Conservation (phyloP, 2,797 vertebrate species). For the Labroides dimidiatus region DNA sequence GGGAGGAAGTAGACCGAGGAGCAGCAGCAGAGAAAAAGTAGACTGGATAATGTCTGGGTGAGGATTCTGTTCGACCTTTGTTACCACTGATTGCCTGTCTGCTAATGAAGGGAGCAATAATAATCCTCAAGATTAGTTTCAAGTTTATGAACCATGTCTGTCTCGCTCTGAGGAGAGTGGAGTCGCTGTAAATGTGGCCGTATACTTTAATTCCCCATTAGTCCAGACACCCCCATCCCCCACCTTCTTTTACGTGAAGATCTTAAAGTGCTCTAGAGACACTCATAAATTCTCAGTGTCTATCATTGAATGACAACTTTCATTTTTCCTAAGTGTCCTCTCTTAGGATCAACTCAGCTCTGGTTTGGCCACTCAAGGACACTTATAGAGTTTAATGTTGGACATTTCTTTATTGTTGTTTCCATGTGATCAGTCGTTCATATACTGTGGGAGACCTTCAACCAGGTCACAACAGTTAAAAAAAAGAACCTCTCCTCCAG, state of each 20-base stretch:
- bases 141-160: constrained; percentile 13
- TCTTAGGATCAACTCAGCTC: too few relatives aligned
- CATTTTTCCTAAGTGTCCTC: neutral
- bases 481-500: too few relatives aligned
- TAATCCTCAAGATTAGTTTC: constrained; percentile 17
- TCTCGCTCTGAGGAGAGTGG: constrained; percentile 1
- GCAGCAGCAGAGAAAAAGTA: constrained; percentile 16
- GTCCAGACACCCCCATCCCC: neutral
- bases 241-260: neutral
- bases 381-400: too few relatives aligned
- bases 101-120: constrained; percentile 29
- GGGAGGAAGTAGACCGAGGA: constrained; percentile 5
- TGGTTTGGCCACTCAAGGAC: too few relatives aligned
- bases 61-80: constrained; percentile 25
- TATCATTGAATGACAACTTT: neutral
- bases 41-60: constrained; percentile 6
- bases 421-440: too few relatives aligned
- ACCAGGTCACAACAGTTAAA: too few relatives aligned
- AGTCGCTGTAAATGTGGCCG: constrained; percentile 1
- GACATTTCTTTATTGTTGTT: too few relatives aligned
- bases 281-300: neutral
- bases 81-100: constrained; percentile 21
- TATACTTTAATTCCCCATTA: neutral
- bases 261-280: neutral
- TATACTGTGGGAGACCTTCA: too few relatives aligned